phyloP scores from a whole-genome alignment of 2,888 invertebrate species.

The Chrysolina haemoptera region DNA sequence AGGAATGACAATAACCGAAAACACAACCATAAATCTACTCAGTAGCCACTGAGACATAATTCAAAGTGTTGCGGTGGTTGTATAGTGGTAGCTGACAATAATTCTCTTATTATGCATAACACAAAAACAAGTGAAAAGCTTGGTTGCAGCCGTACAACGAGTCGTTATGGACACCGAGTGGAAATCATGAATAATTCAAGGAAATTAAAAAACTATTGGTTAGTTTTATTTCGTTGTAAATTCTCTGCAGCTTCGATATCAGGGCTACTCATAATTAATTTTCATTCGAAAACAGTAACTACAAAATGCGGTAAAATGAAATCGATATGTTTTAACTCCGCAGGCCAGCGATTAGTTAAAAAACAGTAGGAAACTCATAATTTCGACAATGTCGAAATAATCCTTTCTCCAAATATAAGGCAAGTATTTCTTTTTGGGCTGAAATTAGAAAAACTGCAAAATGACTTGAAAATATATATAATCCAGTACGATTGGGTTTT shows the following conservation, averaged over 20 bases:
- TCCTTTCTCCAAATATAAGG: too few relatives aligned
- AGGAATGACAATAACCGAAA: slow-evolving; percentile 25
- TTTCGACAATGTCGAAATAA: too few relatives aligned
- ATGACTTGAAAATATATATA: too few relatives aligned
- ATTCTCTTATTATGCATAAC: slow-evolving; percentile 18
- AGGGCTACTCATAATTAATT: too few relatives aligned
- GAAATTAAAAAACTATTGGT: slow-evolving; percentile 1
- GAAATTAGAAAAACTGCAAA: too few relatives aligned
- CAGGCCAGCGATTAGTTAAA: too few relatives aligned
- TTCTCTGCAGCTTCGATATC: not conserved
- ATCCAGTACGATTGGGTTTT: too few relatives aligned
- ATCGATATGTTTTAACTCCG: too few relatives aligned
- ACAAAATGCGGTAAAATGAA: too few relatives aligned
- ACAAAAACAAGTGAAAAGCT: slow-evolving; percentile 17
- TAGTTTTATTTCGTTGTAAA: not conserved
- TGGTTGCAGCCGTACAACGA: not conserved
- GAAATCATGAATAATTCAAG: slow-evolving; percentile 17
- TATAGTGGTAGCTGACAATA: slow-evolving; percentile 18
- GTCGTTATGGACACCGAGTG: not conserved
- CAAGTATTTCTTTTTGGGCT: too few relatives aligned
- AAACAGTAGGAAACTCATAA: too few relatives aligned
- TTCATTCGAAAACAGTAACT: too few relatives aligned
- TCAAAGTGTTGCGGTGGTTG: slow-evolving; percentile 19
- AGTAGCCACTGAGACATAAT: slow-evolving; percentile 21
- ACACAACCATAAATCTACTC: slow-evolving; percentile 24